Conservation (phyloP, 2,888 invertebrate species). For the Bembecia ichneumoniformis region DNA sequence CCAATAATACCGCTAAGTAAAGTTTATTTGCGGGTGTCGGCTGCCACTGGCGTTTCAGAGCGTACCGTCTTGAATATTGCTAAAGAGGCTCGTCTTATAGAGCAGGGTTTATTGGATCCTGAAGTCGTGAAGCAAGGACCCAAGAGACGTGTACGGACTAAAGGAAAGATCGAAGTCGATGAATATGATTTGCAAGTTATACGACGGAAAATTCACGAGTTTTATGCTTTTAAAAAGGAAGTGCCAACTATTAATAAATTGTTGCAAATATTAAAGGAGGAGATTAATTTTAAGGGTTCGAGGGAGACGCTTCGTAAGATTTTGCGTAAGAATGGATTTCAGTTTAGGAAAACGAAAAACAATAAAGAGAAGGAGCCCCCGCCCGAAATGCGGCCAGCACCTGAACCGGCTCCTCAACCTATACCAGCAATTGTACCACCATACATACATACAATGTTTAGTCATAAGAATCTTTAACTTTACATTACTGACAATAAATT, state of each 20-base stretch:
- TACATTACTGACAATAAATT: background rate
- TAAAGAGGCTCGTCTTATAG: slow-evolving; percentile 57
- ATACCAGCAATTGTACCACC: slow-evolving; percentile 56
- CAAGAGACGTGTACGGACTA: slow-evolving; percentile 56
- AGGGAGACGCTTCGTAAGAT: slow-evolving; percentile 59
- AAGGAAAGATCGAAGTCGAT: slow-evolving; percentile 61
- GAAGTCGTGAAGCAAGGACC: slow-evolving; percentile 55
- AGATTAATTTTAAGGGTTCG: slow-evolving; percentile 62
- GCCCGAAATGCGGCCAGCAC: slow-evolving; percentile 22
- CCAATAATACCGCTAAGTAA: slow-evolving; percentile 64
- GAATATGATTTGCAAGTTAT: slow-evolving; percentile 62
- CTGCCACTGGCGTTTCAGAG: slow-evolving; percentile 63
- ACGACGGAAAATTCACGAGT: slow-evolving; percentile 59
- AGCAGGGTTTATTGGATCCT: slow-evolving; percentile 59
- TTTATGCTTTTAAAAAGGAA: slow-evolving; percentile 62
- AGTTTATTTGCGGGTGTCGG: slow-evolving; percentile 59
- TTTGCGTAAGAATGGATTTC: slow-evolving; percentile 59
- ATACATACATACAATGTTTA: slow-evolving; percentile 59
- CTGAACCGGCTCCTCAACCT: slow-evolving; percentile 34
- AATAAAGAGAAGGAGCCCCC: slow-evolving; percentile 53
- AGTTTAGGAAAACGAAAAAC: slow-evolving; percentile 61
- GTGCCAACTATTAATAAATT: slow-evolving; percentile 63
- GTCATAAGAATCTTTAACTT: slow-evolving; percentile 53
- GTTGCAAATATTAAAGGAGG: slow-evolving; percentile 56
- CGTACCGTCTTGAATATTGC: slow-evolving; percentile 60